A percentile compares a stretch with the other conserved stretches of the same genome.
phyloP scores from a whole-genome alignment of 2,888 invertebrate genomes.

The Bhutanitis thaidina region DNA sequence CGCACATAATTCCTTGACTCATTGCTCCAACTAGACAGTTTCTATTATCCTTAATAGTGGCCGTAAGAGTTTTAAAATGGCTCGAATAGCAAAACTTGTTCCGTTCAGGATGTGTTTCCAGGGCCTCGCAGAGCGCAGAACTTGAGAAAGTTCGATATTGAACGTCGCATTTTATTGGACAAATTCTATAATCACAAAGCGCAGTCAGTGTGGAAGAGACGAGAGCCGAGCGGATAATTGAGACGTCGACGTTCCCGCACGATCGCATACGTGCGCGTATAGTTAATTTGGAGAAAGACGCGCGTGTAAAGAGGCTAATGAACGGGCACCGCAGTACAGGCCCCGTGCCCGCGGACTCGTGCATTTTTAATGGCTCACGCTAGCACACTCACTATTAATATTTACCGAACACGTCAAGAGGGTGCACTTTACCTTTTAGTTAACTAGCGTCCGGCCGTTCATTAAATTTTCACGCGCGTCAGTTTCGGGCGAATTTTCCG shows the following conservation, averaged over 20 bases:
- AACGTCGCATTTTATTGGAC: conserved; percentile 68
- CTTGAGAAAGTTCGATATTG: conserved; percentile 63
- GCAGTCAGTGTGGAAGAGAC: conserved; percentile 35
- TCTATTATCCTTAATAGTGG: conserved; percentile 76
- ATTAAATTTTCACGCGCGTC: conserved; percentile 81
- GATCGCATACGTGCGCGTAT: conserved; percentile 27
- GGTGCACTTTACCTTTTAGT: conserved; percentile 81
- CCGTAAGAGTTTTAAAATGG: conserved; percentile 76
- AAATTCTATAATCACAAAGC: conserved; percentile 58
- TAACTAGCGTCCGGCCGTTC: conserved; percentile 80
- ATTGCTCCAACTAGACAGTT: conserved; percentile 66
- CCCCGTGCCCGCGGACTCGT: conserved; percentile 73
- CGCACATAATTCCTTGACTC: conserved; percentile 69
- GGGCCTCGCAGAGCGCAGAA: conserved; percentile 56
- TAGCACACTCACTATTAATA: conserved; percentile 78
- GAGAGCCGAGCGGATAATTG: conserved; percentile 34
- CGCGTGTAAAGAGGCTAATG: conserved; percentile 64
- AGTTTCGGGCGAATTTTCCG: conserved; percentile 79
- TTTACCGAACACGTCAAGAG: conserved; percentile 80
- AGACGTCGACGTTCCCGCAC: conserved; percentile 26
- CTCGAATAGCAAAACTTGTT: conserved; percentile 70
- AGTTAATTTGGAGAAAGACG: conserved; percentile 44
- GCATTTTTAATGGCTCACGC: conserved; percentile 78
- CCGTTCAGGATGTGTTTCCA: conserved; percentile 59
- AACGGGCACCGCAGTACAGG: conserved; percentile 40